Conservation (phyloP, 2,888 invertebrate species). For the Andrena fulva region DNA sequence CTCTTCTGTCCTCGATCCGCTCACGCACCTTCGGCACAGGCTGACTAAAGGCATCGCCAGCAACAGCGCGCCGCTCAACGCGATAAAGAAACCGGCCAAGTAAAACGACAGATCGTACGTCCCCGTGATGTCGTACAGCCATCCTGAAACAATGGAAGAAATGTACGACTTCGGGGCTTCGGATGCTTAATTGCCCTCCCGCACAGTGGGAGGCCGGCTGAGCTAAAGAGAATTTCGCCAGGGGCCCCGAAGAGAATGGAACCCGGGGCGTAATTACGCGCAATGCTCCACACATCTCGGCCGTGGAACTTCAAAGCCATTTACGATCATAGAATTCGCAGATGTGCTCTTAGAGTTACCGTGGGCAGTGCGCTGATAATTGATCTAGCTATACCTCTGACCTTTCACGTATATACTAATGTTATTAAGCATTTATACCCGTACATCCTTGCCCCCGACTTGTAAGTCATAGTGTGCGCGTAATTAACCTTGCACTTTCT, state of each 20-base stretch:
- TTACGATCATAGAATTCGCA: constrained; percentile 39
- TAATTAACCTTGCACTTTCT: not conserved
- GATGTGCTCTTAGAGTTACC: constrained; percentile 6
- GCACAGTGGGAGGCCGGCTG: not conserved
- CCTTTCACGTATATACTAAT: constrained; percentile 30
- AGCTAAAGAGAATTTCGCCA: not conserved
- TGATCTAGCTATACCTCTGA: constrained; percentile 61
- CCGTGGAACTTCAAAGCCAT: constrained; percentile 37
- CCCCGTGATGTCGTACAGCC: constrained; percentile 92
- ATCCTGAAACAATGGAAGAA: constrained; percentile 87
- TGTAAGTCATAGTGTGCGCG: not conserved
- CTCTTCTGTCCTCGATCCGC: constrained; percentile 63
- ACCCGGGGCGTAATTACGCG: constrained; percentile 31
- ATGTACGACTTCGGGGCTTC: not conserved
- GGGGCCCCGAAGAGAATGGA: not conserved
- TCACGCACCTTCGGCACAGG: constrained; percentile 75
- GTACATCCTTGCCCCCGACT: not conserved
- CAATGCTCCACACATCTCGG: constrained; percentile 5
- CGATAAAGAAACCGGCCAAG: constrained; percentile 92
- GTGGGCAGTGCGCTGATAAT: constrained; percentile 51
- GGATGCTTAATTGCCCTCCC: too few relatives aligned
- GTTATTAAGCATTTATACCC: constrained; percentile 7
- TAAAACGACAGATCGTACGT: constrained; percentile 93
- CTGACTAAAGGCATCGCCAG: constrained; percentile 84
- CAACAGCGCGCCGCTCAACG: constrained; percentile 90